Base-by-base conservation (phyloP, 2,888 invertebrate species). In the Drosophila picticornis region DNA sequence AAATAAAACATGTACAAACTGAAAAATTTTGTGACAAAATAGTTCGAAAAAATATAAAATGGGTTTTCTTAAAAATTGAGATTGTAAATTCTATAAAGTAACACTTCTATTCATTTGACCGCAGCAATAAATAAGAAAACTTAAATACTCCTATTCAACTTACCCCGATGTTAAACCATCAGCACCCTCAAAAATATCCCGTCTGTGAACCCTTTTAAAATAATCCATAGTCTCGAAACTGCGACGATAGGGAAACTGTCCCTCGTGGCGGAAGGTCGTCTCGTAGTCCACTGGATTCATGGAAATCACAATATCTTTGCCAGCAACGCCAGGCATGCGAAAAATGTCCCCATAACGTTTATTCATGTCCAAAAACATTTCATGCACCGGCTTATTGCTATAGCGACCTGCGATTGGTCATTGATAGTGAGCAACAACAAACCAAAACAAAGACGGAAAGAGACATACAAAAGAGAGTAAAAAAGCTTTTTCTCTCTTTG, bases 201-300 rank as follows among this genome's bases (percentile, higher is more conserved):
- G 64, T 19, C 83, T 72, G 43, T 87, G 81, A 0, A 79, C 75
- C 19, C 80, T 90, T 29, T 94, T 91, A 76, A 94, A 94, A 62
- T 94, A 90, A 9, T 83, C 81, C 19, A 94, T 74, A 0, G 93
- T 90, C 10, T 93, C 91, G 43, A 94, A 89, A 4, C 92, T 91
- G 1, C 93, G 83, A 51, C 94, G 90, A 7, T 83, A 59, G 0
- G 95, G 94, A 91, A 92, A 94, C 13, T 83, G 71, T 2, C 94
- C 94, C 81, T 94, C 94, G 13, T 93, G 90, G 5, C 94, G 93
- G 70, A 94, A 94, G 53, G 94, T 81, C 77, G 91, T 91, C 79
- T 93, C 93, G 55, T 94, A 93, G 78, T 94, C 94, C 19, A 94
- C 93, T 0, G 95, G 94, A 86, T 94, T 93, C 84, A 94, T 94